A percentile compares a stretch with the other conserved stretches of the same genome.
Evolutionary conservation across 2,888 invertebrate genomes (phyloP).

Genomic region (Nomada fucata): DNA sequence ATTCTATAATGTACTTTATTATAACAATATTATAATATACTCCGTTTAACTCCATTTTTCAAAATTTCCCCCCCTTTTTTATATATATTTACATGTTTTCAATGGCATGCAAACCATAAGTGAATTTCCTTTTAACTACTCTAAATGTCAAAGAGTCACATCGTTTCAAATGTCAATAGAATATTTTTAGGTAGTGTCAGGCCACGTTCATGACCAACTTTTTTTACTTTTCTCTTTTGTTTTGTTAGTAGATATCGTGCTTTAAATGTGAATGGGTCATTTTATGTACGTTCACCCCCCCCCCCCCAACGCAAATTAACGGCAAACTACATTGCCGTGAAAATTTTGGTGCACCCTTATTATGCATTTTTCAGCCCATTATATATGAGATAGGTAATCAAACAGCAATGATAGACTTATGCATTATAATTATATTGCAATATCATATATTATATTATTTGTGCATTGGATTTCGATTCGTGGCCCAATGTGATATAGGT

Average conservation of each 20-base stretch:
- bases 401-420: no score
- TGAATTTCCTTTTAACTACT: slow-evolving; percentile 39
- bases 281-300: neutral
- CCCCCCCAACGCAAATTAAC: no score
- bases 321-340: no score
- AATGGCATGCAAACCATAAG: slow-evolving; percentile 35
- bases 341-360: no score
- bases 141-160: slow-evolving; percentile 80
- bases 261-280: slow-evolving; percentile 22
- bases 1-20: slow-evolving; percentile 5
- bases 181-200: slow-evolving; percentile 77
- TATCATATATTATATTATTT: neutral
- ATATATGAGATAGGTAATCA: no score
- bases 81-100: slow-evolving; percentile 3
- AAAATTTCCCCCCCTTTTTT: neutral
- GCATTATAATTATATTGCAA: no score
- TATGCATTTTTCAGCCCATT: no score
- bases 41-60: no score
- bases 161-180: slow-evolving; percentile 75
- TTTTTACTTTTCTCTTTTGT: slow-evolving; percentile 48
- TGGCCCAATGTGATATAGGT: slow-evolving; percentile 47
- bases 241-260: neutral
- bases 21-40: neutral
- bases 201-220: slow-evolving; percentile 76
- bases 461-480: slow-evolving; percentile 42